Conservation (phyloP, 2,888 invertebrate genomes). For the Hydrotaea cyrtoneurina region DNA sequence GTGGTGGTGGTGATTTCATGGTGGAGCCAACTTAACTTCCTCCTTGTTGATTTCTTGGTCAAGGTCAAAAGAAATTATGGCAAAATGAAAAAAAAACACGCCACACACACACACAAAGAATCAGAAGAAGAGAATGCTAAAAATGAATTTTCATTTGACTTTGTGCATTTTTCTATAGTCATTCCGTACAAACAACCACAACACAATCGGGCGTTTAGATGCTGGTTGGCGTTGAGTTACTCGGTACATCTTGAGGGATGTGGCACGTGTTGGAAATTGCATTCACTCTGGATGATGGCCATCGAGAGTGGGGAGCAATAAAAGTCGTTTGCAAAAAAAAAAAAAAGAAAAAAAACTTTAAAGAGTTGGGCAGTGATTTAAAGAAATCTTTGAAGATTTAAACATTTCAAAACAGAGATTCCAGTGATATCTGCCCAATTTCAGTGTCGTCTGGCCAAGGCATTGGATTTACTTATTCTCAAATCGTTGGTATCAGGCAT, state of each 20-base stretch:
- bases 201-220: constrained; percentile 21
- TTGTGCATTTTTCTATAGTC: neutral
- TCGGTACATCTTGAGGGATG: constrained; percentile 16
- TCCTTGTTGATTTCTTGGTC: constrained; percentile 66
- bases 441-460: too few relatives aligned
- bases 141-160: constrained; percentile 30
- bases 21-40: constrained; percentile 38
- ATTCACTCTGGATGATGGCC: neutral
- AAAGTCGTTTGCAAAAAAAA: neutral
- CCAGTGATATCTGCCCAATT: too few relatives aligned
- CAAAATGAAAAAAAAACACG: constrained; percentile 11
- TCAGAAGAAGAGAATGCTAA: neutral
- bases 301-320: neutral
- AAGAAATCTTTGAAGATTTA: too few relatives aligned
- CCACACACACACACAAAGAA: neutral
- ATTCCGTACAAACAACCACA: constrained; percentile 6
- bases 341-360: neutral
- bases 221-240: neutral
- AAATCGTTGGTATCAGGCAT: too few relatives aligned
- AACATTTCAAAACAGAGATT: too few relatives aligned
- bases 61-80: constrained; percentile 61
- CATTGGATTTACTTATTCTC: too few relatives aligned
- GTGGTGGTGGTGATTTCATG: constrained; percentile 22
- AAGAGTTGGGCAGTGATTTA: neutral
- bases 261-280: constrained; percentile 32